These are phyloP conservation scores for Styela clava DNA, from an alignment of 23 tunicate species.

Conservation along the genomic window DNA sequence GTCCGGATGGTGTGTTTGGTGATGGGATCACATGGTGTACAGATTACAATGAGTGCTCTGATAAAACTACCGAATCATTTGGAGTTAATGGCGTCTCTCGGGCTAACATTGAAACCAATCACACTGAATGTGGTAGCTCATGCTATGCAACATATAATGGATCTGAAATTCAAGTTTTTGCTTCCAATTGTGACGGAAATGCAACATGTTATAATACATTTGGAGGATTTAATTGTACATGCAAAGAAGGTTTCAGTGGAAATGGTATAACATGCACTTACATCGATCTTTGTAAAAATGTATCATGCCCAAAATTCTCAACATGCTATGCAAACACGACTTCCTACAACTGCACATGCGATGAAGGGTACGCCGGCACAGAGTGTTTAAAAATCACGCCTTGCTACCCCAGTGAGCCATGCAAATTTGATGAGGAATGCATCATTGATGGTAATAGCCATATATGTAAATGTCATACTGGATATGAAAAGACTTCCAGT, in stretches of 20 bases:
- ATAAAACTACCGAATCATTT: not conserved
- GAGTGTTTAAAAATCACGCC: not conserved
- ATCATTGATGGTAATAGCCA: not conserved
- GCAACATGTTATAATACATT: not conserved
- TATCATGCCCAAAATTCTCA: slow-evolving; percentile 14
- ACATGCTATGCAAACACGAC: not conserved
- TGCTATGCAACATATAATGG: slow-evolving; percentile 33
- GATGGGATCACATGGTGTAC: slow-evolving; percentile 13
- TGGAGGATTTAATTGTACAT: not conserved
- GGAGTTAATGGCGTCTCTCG: not conserved
- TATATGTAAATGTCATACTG: not conserved
- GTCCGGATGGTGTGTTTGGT: slow-evolving; percentile 20
- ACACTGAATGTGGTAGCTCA: not conserved
- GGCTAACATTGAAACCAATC: not conserved
- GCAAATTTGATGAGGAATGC: not conserved
- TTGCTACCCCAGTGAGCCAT: not conserved
- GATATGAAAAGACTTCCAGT: not conserved
- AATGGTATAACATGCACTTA: not conserved
- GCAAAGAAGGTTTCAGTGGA: slow-evolving; percentile 1
- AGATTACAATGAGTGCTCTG: slow-evolving; percentile 10
- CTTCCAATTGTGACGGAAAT: not conserved
- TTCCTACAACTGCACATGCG: slow-evolving; percentile 1
- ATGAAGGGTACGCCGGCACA: not conserved
- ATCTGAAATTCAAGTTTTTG: not conserved
- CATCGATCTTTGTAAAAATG: slow-evolving; percentile 3